phyloP scores from a whole-genome alignment of 2,888 invertebrate species.

The Conchocele bisecta region DNA sequence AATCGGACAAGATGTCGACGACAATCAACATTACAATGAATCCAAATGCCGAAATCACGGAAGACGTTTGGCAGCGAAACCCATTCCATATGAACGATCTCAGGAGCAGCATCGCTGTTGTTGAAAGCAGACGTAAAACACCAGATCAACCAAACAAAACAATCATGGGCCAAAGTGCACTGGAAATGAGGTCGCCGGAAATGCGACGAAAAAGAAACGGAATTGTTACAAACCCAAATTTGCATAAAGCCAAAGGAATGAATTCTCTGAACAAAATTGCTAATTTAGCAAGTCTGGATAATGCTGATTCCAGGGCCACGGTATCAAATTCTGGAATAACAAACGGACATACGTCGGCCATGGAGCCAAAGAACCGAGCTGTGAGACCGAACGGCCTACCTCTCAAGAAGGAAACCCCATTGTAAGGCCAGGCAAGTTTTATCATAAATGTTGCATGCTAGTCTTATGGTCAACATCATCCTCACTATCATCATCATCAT shows the following conservation, averaged over 20 bases:
- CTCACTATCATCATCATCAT: too few relatives aligned
- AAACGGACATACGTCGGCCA: neutral
- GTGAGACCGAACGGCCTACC: constrained; percentile 88
- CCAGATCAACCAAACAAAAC: constrained; percentile 65
- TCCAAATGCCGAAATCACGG: constrained; percentile 76
- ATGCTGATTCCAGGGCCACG: constrained; percentile 35
- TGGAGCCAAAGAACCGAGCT: constrained; percentile 53
- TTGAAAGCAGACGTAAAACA: constrained; percentile 59
- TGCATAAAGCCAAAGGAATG: constrained; percentile 68
- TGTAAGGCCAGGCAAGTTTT: constrained; percentile 76
- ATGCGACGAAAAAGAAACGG: constrained; percentile 81
- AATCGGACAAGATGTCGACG: constrained; percentile 71
- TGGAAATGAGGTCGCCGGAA: constrained; percentile 79
- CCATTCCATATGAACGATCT: constrained; percentile 67
- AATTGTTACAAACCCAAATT: constrained; percentile 83
- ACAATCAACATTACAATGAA: constrained; percentile 78
- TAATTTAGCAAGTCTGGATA: constrained; percentile 39
- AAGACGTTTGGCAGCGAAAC: constrained; percentile 79
- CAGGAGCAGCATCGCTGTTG: constrained; percentile 60
- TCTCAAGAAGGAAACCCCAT: constrained; percentile 93
- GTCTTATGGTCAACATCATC: too few relatives aligned
- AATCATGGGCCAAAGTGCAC: constrained; percentile 71
- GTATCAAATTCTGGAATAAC: constrained; percentile 17
- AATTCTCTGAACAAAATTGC: constrained; percentile 57
- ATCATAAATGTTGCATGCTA: too few relatives aligned